Conservation (phyloP, 2,888 invertebrate genomes). For the Tetragnatha montana region DNA sequence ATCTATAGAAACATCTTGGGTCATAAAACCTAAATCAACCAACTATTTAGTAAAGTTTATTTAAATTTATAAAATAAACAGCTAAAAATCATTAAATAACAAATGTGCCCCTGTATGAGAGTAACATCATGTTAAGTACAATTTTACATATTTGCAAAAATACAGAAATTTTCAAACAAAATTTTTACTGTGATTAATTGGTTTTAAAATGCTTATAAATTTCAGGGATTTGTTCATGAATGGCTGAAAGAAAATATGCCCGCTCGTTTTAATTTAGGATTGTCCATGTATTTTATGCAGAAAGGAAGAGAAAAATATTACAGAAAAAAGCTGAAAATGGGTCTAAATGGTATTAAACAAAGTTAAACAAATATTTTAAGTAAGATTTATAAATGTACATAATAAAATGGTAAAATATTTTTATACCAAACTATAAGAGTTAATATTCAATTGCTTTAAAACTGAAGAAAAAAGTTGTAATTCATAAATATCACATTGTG, state of each 20-base stretch:
- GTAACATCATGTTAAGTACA: too few species aligned
- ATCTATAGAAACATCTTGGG: too few species aligned
- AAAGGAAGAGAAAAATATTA: slow-evolving; percentile 66
- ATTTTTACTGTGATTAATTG: too few species aligned
- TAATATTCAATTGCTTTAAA: not conserved
- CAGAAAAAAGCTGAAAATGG: slow-evolving; percentile 50
- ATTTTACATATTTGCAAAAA: too few species aligned
- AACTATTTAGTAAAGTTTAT: too few species aligned
- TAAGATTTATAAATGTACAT: not conserved
- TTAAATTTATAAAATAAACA: too few species aligned
- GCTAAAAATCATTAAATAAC: too few species aligned
- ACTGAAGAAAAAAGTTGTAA: too few species aligned
- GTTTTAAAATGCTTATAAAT: slow-evolving; percentile 1
- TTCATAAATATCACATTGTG: too few species aligned
- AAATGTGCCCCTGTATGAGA: too few species aligned
- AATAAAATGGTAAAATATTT: slow-evolving; percentile 12
- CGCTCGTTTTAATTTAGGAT: slow-evolving; percentile 42
- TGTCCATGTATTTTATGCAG: slow-evolving; percentile 66
- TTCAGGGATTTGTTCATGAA: slow-evolving; percentile 66
- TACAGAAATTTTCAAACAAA: too few species aligned
- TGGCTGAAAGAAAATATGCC: slow-evolving; percentile 64
- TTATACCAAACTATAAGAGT: not conserved
- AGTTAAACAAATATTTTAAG: not conserved
- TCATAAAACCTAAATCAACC: too few species aligned
- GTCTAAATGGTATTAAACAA: not conserved